phyloP scores from a whole-genome alignment of 2,113 vertebrate genomes.

The Rhea pennata region DNA sequence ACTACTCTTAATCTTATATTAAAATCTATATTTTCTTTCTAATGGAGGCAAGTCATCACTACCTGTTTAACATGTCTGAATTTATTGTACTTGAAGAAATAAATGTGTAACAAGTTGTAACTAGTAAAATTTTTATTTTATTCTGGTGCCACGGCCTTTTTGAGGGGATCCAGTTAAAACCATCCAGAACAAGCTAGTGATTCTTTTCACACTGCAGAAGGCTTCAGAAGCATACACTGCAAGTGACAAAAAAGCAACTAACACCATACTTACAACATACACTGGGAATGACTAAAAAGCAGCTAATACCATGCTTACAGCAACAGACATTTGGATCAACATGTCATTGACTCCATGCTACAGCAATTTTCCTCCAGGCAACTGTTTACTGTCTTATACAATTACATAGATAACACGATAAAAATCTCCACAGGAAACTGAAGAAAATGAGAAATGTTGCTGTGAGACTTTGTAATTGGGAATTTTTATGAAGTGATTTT shows the following conservation, averaged over 20 bases:
- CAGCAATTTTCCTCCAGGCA: constrained; percentile 43
- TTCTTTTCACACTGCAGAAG: not conserved
- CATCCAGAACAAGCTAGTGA: not conserved
- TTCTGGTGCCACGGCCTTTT: not conserved
- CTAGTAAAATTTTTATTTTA: not conserved
- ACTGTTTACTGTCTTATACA: constrained; percentile 30
- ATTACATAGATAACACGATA: constrained; percentile 26
- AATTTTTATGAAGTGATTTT: not conserved
- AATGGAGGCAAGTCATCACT: not conserved
- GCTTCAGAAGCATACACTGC: not conserved
- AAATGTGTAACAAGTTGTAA: not conserved
- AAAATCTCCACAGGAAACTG: constrained; percentile 47
- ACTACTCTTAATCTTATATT: not conserved
- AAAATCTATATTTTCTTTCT: not conserved
- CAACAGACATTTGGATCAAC: not conserved
- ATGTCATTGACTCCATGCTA: not conserved
- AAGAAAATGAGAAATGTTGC: constrained; percentile 44
- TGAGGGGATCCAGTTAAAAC: not conserved
- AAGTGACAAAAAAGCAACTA: constrained; percentile 11
- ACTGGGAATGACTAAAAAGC: not conserved
- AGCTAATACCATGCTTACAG: constrained; percentile 1
- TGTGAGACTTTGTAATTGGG: not conserved
- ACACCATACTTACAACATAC: not conserved
- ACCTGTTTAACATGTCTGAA: not conserved
- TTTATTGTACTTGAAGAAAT: not conserved